A percentile compares a stretch with the other conserved stretches of the same genome.
phyloP scores from a whole-genome alignment of 2,888 invertebrate species.

The Rugalucina vietnamica region DNA sequence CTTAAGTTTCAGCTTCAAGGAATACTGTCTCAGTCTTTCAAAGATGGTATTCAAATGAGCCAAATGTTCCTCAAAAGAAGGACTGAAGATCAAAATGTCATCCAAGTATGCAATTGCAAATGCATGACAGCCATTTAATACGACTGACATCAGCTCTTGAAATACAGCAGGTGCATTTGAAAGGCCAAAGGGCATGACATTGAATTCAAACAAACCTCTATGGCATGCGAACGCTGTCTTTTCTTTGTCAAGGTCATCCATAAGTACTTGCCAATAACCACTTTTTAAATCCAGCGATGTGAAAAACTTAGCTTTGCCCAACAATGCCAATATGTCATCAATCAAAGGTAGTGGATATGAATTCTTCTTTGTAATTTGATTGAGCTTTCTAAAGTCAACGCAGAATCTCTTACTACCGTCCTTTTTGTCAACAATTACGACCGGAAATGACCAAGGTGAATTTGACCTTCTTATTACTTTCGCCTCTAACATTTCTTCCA shows the following conservation, averaged over 20 bases:
- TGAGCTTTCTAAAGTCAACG: background rate
- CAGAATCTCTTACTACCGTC: slow-evolving; percentile 32
- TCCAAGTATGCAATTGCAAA: slow-evolving; percentile 55
- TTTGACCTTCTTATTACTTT: slow-evolving; percentile 11
- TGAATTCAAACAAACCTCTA: slow-evolving; percentile 30
- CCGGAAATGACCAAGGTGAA: slow-evolving; percentile 50
- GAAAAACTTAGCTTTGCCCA: slow-evolving; percentile 43
- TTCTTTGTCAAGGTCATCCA: slow-evolving; percentile 43
- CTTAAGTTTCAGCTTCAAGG: slow-evolving; percentile 37
- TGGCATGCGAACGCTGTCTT: slow-evolving; percentile 51
- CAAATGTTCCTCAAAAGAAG: slow-evolving; percentile 50
- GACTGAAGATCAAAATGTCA: slow-evolving; percentile 52
- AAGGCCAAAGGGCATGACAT: slow-evolving; percentile 39
- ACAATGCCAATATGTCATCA: slow-evolving; percentile 9
- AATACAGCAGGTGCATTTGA: slow-evolving; percentile 40
- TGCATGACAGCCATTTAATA: slow-evolving; percentile 35
- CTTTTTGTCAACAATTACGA: slow-evolving; percentile 40
- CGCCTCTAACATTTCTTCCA: slow-evolving; percentile 40
- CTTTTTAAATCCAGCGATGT: slow-evolving; percentile 32
- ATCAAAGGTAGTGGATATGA: slow-evolving; percentile 31
- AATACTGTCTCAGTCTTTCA: slow-evolving; percentile 31
- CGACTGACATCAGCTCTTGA: slow-evolving; percentile 39
- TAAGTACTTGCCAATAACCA: slow-evolving; percentile 52
- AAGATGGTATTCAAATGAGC: slow-evolving; percentile 42
- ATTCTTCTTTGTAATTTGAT: slow-evolving; percentile 23